Conservation (phyloP, 2,797 vertebrate genomes). For the Sebastes baramenuke region DNA sequence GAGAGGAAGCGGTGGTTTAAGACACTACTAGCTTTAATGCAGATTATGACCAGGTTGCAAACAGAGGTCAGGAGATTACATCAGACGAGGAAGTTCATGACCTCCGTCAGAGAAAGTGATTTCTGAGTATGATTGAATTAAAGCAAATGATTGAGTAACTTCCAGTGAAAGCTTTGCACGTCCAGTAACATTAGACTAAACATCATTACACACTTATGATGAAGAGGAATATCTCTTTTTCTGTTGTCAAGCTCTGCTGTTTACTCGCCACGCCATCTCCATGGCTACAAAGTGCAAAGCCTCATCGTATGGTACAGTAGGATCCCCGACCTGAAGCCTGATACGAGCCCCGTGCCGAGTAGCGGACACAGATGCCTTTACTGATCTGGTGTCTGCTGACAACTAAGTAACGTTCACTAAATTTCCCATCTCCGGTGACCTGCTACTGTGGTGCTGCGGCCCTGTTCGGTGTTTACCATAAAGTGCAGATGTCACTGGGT, state of each 20-base stretch:
- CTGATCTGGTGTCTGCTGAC: constrained; percentile 55
- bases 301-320: background rate
- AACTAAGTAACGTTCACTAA: constrained; percentile 65
- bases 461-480: constrained; percentile 51
- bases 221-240: constrained; percentile 7
- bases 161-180: constrained; percentile 2
- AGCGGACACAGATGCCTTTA: constrained; percentile 33
- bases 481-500: constrained; percentile 45
- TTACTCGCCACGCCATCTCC: background rate
- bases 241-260: background rate
- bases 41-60: background rate
- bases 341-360: constrained; percentile 8
- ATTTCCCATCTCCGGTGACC: constrained; percentile 45
- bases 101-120: constrained; percentile 17
- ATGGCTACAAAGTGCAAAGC: constrained; percentile 20
- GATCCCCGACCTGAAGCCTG: constrained; percentile 20
- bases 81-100: constrained; percentile 13
- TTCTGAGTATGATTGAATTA: constrained; percentile 11
- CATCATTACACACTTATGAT: background rate
- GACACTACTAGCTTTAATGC: background rate
- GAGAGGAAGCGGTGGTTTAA: background rate
- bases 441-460: background rate
- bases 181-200: background rate
- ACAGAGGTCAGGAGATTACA: constrained; percentile 9
- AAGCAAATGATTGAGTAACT: background rate